Base-by-base conservation (phyloP, 2,113 vertebrate species). In the Antigone vipio region DNA sequence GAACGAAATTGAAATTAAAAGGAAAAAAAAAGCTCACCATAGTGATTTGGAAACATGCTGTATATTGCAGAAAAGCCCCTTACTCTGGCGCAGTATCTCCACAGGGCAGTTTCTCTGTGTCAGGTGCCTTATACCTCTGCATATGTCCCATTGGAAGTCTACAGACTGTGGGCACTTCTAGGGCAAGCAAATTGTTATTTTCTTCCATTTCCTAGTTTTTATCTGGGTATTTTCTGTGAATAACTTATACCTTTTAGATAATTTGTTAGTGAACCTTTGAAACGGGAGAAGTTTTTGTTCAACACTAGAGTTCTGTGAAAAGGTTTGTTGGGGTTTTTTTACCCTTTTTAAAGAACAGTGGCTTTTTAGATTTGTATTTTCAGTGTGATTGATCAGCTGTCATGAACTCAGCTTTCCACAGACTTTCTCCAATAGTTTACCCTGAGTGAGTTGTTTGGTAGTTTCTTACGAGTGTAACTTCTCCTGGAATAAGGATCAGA, bases 311-410 rank as follows among this genome's bases (percentile, higher is more conserved):
- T 69, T 92, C 53, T 16, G 11, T 59, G 40, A 38, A 38, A 80
- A 47, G n/a, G 26, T 21, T 35, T 53, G 59, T 44, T 44, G 26
- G 26, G 3, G 12, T 40, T 40, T 49, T 32, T 73, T 6, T 11
- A 3, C 5, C 5, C 4, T 66, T 49, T 66, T 40, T 24, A 55
- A 87, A 87, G 34, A 81, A 3, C 15, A 27, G 13, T 75, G 45
- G 34, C 12, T 89, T 89, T 44, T 93, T 73, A 62, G 42, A n/a
- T 94, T 71, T 79, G 24, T 68, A 3, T 88, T 92, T 92, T 52
- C 50, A 74, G 16, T 7, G 35, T 66, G 63, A 50, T 35, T 42
- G 47, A 69, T 58, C 59, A 55, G 9, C 15, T 79, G 9, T 79
- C 38, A 52, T 13, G 32, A 74, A 40, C 60, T 69, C 42, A 34